A percentile compares a stretch with the other conserved stretches of the same genome.
These are phyloP conservation scores for Drosophila limbata DNA, from an alignment of 2,888 invertebrate species.

Conservation along the genomic window DNA sequence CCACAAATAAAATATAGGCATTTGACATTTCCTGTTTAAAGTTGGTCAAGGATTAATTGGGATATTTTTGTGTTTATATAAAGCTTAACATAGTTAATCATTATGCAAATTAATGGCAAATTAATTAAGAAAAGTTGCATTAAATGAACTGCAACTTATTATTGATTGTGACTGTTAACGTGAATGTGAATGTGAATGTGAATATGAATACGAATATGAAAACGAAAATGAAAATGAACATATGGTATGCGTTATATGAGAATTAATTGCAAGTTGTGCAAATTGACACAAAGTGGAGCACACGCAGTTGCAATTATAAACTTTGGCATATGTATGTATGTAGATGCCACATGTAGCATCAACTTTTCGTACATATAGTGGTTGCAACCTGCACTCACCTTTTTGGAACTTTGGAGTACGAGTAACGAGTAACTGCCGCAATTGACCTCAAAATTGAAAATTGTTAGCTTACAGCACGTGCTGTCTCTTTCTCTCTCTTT, in stretches of 20 bases:
- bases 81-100: constrained; percentile 15
- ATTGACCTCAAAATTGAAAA: constrained; percentile 17
- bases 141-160: not conserved
- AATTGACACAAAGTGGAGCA: constrained; percentile 5
- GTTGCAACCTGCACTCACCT: constrained; percentile 5
- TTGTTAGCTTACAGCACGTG: constrained; percentile 17
- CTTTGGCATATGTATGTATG: not conserved
- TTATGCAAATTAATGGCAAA: constrained; percentile 9
- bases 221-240: not conserved
- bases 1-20: not conserved
- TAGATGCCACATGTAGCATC: not conserved
- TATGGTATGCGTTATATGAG: not conserved
- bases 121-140: constrained; percentile 7
- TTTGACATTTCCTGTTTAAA: constrained; percentile 2
- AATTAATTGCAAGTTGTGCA: constrained; percentile 12
- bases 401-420: constrained; percentile 7
- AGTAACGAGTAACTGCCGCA: constrained; percentile 4
- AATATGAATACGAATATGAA: not conserved
- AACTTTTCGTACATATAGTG: not conserved
- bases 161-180: not conserved
- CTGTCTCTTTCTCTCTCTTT: not conserved
- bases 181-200: not conserved
- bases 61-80: not conserved
- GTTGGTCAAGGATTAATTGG: constrained; percentile 1
- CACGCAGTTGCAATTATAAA: constrained; percentile 17